Percentiles rank a stretch among this genome's conserved stretches.
Evolutionary conservation across 1,140 invertebrate species (phyloP).

Genomic region (Conus ventricosus): DNA sequence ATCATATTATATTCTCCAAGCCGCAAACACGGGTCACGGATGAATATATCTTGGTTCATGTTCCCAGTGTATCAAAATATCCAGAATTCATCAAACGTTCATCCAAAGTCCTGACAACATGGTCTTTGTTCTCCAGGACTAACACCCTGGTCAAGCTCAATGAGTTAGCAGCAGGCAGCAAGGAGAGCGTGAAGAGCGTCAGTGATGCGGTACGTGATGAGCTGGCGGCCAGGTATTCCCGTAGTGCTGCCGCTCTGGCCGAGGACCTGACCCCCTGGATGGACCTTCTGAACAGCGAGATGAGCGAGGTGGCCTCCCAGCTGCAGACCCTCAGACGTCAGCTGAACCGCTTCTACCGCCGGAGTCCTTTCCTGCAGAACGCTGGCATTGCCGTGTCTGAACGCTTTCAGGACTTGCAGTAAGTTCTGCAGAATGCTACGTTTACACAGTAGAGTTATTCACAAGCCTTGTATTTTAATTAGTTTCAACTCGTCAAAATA

Average conservation of each 20-base stretch:
- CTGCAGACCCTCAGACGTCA: conserved; percentile 43
- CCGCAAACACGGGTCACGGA: too few species aligned
- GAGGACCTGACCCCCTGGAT: conserved; percentile 34
- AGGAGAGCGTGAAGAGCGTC: neutral
- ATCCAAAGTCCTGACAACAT: too few species aligned
- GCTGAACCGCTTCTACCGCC: conserved; percentile 52
- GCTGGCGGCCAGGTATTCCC: conserved; percentile 30
- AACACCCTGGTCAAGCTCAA: neutral
- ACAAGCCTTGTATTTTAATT: too few species aligned
- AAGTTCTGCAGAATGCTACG: neutral
- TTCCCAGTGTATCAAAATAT: too few species aligned
- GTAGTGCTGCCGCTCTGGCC: conserved; percentile 8
- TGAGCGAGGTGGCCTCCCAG: conserved; percentile 42
- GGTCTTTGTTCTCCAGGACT: neutral
- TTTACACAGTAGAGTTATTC: too few species aligned
- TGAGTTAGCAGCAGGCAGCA: neutral
- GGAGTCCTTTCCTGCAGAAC: conserved; percentile 58
- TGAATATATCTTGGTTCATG: too few species aligned
- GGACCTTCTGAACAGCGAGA: conserved; percentile 23
- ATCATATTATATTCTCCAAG: too few species aligned
- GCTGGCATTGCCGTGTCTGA: conserved; percentile 40
- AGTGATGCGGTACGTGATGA: conserved; percentile 29
- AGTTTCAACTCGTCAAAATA: too few species aligned
- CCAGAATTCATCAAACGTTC: too few species aligned
- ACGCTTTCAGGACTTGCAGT: neutral